A percentile compares a stretch with the other conserved stretches of the same genome.
phyloP scores from a whole-genome alignment of 2,888 invertebrate species.

The Mesorhabditis sp. region DNA sequence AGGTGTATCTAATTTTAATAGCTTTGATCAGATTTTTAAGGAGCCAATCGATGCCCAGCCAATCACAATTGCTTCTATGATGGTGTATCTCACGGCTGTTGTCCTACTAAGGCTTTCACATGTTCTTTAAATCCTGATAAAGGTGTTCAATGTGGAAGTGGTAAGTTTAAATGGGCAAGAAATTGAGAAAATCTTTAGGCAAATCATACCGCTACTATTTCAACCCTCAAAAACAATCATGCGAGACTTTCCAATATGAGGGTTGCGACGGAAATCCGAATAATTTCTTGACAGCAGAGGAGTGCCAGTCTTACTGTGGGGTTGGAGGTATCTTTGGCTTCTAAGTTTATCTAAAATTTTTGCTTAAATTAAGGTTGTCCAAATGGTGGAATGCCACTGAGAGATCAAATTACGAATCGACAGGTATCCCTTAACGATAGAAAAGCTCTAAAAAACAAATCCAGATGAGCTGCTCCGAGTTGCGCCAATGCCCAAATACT shows the following conservation, averaged over 20 bases:
- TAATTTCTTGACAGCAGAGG: slow-evolving; percentile 45
- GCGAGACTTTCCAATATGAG: slow-evolving; percentile 51
- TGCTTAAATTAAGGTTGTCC: slow-evolving; percentile 36
- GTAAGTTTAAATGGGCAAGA: slow-evolving; percentile 13
- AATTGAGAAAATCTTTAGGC: not conserved
- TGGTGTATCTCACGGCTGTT: slow-evolving; percentile 47
- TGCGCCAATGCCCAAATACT: slow-evolving; percentile 35
- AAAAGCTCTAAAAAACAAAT: too few relatives aligned
- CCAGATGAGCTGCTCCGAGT: slow-evolving; percentile 27
- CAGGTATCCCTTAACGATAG: slow-evolving; percentile 14
- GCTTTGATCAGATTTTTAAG: slow-evolving; percentile 1
- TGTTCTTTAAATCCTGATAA: slow-evolving; percentile 49
- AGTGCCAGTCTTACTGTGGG: slow-evolving; percentile 52
- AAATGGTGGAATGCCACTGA: slow-evolving; percentile 50
- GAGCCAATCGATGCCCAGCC: slow-evolving; percentile 35
- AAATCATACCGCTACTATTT: slow-evolving; percentile 45
- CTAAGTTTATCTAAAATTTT: not conserved
- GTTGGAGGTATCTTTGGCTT: slow-evolving; percentile 35
- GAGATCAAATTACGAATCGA: slow-evolving; percentile 43
- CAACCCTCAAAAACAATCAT: slow-evolving; percentile 49
- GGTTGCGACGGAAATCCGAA: slow-evolving; percentile 54
- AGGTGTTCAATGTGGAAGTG: slow-evolving; percentile 51
- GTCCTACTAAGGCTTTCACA: slow-evolving; percentile 50
- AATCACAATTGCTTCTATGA: slow-evolving; percentile 52
- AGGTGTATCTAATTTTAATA: not conserved